These are phyloP conservation scores for Burhinus bistriatus DNA, from an alignment of 2,113 vertebrate genomes.

Conservation along the genomic window DNA sequence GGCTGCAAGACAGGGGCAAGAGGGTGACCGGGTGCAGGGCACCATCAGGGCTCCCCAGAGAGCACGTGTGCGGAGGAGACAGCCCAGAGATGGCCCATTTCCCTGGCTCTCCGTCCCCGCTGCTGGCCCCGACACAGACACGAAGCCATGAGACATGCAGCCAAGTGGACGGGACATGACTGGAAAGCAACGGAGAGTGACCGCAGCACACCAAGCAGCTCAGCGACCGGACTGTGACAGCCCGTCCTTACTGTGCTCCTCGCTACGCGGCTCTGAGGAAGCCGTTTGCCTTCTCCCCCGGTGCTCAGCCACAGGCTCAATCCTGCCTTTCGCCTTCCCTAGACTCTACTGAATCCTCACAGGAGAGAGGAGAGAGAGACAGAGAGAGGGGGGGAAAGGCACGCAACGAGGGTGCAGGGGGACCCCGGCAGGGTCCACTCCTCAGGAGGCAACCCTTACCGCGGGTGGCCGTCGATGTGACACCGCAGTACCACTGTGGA, in stretches of 20 bases:
- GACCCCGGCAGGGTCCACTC: background rate
- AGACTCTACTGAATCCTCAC: conserved; percentile 25
- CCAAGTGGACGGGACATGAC: conserved; percentile 21
- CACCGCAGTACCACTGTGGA: conserved; percentile 85
- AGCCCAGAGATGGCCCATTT: conserved; percentile 19
- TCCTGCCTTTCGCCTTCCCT: conserved; percentile 47
- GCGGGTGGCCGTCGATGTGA: conserved; percentile 93
- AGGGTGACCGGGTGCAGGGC: background rate
- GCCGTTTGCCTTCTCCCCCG: conserved; percentile 33
- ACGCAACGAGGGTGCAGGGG: background rate
- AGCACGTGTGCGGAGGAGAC: background rate
- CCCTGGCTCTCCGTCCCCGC: background rate
- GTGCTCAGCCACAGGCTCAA: conserved; percentile 46
- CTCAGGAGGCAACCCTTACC: conserved; percentile 77
- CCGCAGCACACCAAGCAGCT: conserved; percentile 36
- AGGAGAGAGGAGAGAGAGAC: conserved; percentile 21
- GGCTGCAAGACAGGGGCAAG: conserved; percentile 66
- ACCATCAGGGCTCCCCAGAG: background rate
- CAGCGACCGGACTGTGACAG: background rate
- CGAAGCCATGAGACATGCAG: conserved; percentile 62
- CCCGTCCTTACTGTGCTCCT: conserved; percentile 66
- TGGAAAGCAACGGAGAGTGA: conserved; percentile 52
- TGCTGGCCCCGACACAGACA: conserved; percentile 8
- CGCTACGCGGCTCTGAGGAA: conserved; percentile 18
- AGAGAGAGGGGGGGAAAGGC: background rate